phyloP scores from a whole-genome alignment of 2,797 vertebrate species.

The Zenarchopterus dispar region DNA sequence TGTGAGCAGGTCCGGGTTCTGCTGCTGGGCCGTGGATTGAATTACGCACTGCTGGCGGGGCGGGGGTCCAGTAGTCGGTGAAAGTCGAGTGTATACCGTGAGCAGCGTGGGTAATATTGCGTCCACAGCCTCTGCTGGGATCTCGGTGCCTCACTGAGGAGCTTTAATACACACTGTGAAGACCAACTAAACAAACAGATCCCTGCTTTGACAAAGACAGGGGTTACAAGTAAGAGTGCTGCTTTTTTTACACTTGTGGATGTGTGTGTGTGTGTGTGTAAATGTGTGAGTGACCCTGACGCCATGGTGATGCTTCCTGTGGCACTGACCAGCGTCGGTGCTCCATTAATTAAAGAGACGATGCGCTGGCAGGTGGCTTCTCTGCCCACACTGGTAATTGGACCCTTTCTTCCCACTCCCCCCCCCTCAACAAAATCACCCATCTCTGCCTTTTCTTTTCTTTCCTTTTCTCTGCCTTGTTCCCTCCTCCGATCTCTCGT shows the following conservation, averaged over 20 bases:
- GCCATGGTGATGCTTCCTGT: conserved; percentile 88
- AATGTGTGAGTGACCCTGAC: conserved; percentile 86
- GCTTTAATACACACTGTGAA: conserved; percentile 72
- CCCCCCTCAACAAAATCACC: conserved; percentile 73
- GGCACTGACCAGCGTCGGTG: conserved; percentile 93
- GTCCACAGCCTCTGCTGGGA: conserved; percentile 61
- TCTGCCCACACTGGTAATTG: conserved; percentile 94
- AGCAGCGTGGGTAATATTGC: conserved; percentile 52
- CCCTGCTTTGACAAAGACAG: conserved; percentile 84
- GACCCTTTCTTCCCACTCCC: conserved; percentile 89
- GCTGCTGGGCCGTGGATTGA: conserved; percentile 54
- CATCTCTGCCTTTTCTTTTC: conserved; percentile 86
- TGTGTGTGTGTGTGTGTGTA: conserved; percentile 30
- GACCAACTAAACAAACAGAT: conserved; percentile 90
- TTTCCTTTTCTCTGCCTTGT: conserved; percentile 81
- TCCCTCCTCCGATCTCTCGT: conserved; percentile 79
- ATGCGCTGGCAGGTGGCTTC: conserved; percentile 94
- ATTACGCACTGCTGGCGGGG: conserved; percentile 57
- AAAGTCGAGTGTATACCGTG: conserved; percentile 48
- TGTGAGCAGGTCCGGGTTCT: conserved; percentile 51
- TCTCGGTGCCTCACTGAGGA: conserved; percentile 61
- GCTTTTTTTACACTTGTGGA: conserved; percentile 20
- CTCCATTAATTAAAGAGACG: conserved; percentile 97
- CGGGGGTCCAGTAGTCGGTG: conserved; percentile 52
- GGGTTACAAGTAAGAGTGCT: conserved; percentile 81